Evolutionary conservation across 2,113 vertebrate species (phyloP).

Genomic region (Brachyistius frenatus): DNA sequence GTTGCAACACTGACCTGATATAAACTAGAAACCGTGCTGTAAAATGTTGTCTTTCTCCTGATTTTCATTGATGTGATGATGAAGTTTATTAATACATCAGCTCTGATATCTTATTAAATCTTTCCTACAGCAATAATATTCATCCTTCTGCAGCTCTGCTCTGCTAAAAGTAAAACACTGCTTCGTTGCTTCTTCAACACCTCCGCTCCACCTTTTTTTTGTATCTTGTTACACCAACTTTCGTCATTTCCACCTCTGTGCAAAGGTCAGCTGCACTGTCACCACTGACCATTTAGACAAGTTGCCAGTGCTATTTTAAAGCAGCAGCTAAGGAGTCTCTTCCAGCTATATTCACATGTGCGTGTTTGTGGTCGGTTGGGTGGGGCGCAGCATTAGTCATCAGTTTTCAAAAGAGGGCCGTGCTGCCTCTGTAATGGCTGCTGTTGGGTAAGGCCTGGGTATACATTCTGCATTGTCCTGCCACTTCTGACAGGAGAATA

Average conservation of each 20-base stretch:
- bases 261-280: conserved; percentile 3
- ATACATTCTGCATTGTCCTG: conserved; percentile 19
- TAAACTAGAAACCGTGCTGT: background rate
- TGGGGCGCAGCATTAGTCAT: conserved; percentile 79
- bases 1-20: background rate
- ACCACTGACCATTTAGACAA: conserved; percentile 5
- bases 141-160: background rate
- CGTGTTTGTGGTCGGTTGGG: conserved; percentile 64
- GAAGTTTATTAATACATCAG: background rate
- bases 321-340: conserved; percentile 3
- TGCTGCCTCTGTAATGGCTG: conserved; percentile 13
- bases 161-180: background rate
- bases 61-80: background rate
- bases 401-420: conserved; percentile 57
- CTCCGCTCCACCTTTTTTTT: background rate
- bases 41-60: background rate
- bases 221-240: background rate
- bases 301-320: conserved; percentile 45
- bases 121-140: conserved; percentile 7
- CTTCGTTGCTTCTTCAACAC: background rate
- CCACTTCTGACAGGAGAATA: background rate
- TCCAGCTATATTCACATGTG: conserved; percentile 52
- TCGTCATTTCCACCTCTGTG: conserved; percentile 6
- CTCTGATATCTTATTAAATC: background rate
- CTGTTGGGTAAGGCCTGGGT: conserved; percentile 22